Evolutionary conservation across 2,797 vertebrate genomes (phyloP), one percentile per base, ranked within the genome.

Genomic region (Sebastolobus alascanus): DNA sequence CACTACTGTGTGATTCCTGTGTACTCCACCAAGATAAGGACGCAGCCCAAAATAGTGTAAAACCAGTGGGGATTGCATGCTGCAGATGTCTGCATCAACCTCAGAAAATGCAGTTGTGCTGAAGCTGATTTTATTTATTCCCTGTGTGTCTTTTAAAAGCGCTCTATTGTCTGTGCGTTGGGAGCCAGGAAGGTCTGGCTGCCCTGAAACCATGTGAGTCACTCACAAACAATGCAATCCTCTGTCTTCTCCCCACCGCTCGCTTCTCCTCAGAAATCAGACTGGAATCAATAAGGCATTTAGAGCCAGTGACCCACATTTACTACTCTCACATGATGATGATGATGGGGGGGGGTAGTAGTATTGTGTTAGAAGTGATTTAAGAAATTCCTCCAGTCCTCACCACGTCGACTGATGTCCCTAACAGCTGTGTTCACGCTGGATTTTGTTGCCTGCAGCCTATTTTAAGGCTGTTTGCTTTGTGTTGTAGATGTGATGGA

Each of bases 401-500:
- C 20, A 4, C 2, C n/a, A 6, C 2, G 10, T 4, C 4, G 22
- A 65, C 40, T 61, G 61, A 33, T 72, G 50, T 52, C 22, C 11
- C 5, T 20, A 29, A 8, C 4, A n/a, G n/a, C 18, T 22, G 60
- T 74, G 56, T 29, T 27, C 33, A 16, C 31, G 13, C 5, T 27
- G 54, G 10, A 38, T 80, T n/a, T 59, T 8, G 12, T 8, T 38
- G 9, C 80, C 6, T 50, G 40, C 43, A 46, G 33, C 10, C 12
- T 6, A 1, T 75, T 82, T 73, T 65, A 67, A 75, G 8, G 20
- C n/a, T 77, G 72, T 77, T 22, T 88, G 56, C 75, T 75, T 55
- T 82, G 58, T 89, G 83, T 82, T 71, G 58, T 77, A 99, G 98
- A 97, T 94, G 96, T 97, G 88, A 98, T 98, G 97, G 98, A 98